Percentiles rank a stretch among this genome's conserved stretches.
Conservation (phyloP, 2,888 invertebrate species). For the Itoplectis maculator region DNA sequence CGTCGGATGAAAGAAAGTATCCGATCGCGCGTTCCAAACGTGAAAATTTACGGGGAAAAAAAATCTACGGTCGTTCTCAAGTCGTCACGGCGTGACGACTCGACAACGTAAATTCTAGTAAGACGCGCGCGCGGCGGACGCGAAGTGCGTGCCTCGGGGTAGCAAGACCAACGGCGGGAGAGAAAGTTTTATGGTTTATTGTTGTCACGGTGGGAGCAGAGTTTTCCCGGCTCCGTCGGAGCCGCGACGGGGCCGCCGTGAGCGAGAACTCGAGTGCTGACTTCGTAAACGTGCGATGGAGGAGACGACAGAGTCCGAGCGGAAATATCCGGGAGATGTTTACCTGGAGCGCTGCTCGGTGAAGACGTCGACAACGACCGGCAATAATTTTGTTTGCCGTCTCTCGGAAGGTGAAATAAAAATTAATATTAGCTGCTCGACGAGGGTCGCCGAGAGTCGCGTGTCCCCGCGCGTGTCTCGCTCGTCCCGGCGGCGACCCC, state of each 20-base stretch:
- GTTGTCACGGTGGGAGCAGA: conserved; percentile 53
- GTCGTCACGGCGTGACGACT: conserved; percentile 46
- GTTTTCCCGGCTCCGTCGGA: not conserved
- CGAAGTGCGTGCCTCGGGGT: conserved; percentile 36
- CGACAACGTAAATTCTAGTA: conserved; percentile 51
- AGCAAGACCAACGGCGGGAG: conserved; percentile 42
- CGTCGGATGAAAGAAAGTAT: conserved; percentile 58
- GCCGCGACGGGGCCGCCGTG: not conserved
- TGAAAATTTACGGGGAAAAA: conserved; percentile 39
- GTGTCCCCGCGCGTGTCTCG: conserved; percentile 74
- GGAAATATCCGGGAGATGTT: conserved; percentile 13
- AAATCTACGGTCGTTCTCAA: conserved; percentile 22
- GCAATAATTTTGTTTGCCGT: conserved; percentile 72
- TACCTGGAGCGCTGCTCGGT: conserved; percentile 35
- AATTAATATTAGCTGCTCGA: conserved; percentile 64
- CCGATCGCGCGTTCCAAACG: conserved; percentile 56
- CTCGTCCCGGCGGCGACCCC: not conserved
- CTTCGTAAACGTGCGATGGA: conserved; percentile 32
- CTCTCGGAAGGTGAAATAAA: conserved; percentile 67
- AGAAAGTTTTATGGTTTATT: conserved; percentile 75
- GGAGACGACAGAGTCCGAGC: conserved; percentile 3
- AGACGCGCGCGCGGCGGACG: conserved; percentile 25
- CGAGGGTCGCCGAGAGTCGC: conserved; percentile 63
- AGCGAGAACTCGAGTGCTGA: conserved; percentile 35
- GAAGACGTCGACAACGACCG: conserved; percentile 58